Conservation (phyloP, 1,140 invertebrate genomes). For the Anadara kagoshimensis region DNA sequence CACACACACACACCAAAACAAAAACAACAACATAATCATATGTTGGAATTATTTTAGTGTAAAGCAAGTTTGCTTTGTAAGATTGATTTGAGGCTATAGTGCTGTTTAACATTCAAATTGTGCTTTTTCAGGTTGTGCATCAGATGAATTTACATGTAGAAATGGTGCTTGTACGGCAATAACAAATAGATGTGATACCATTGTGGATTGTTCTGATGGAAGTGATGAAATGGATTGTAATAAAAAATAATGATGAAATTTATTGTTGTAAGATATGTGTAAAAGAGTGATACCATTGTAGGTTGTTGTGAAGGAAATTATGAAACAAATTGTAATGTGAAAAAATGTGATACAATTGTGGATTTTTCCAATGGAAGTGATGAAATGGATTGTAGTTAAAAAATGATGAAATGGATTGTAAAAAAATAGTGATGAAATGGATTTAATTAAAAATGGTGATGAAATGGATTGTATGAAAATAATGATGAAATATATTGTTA, state of each 20-base stretch:
- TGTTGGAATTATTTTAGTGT: background rate
- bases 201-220: conserved; percentile 24
- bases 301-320: background rate
- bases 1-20: too few relatives aligned
- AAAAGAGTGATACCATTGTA: background rate
- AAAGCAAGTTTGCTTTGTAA: too few relatives aligned
- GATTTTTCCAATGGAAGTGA: background rate
- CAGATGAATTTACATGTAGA: conserved; percentile 22
- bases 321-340: background rate
- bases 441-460: too few relatives aligned
- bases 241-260: background rate
- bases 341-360: background rate
- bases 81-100: too few relatives aligned
- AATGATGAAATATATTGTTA: too few relatives aligned
- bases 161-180: conserved; percentile 20
- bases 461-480: too few relatives aligned
- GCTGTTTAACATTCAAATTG: too few relatives aligned
- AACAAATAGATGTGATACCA: conserved; percentile 22
- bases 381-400: background rate
- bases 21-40: background rate
- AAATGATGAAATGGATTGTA: background rate
- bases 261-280: background rate
- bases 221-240: conserved; percentile 29
- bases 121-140: conserved; percentile 15
- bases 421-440: background rate